Evolutionary conservation across 2,888 invertebrate genomes (phyloP), one percentile per base, ranked within the genome.

Genomic region (Acleris laterana): DNA sequence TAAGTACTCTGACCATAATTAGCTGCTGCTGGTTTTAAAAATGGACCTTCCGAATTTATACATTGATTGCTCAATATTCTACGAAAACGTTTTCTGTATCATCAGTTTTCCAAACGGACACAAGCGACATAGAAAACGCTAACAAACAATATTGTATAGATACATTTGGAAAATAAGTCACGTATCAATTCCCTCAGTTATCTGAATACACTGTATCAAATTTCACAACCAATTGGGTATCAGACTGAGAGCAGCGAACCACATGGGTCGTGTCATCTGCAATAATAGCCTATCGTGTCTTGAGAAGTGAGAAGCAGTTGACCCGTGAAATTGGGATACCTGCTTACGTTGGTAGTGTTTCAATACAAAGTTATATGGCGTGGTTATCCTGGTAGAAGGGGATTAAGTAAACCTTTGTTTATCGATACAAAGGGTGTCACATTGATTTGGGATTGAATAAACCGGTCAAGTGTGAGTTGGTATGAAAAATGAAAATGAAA

Each of bases 281-380:
- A 48, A 53, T 59, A 64, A 53, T 53, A 38, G 58, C 48, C 48
- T 48, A 58, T 51, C 50, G 20, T 19, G 13, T 50, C 61, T 63
- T 52, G 57, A 68, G 60, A 70, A 56, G 62, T 63, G 56, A 68
- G 44, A 68, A 71, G 63, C 69, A 67, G 68, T 69, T 75, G 71
- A 77, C 62, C 77, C 79, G 70, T 77, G 78, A 78, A 78, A 80
- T 78, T 72, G 73, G 73, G 28, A 66, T 70, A 71, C 72, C 76
- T 74, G 75, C 76, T 44, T 59, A 52, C 68, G 62, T 68, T 63
- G 66, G 55, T 52, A 61, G 51, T 63, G 69, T 59, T 49, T n/a
- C 48, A 22, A 22, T 62, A 56, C n/a, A 61, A 51, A 44, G 28
- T 19, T 9, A 38, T 19, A 51, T 20, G 32, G 50, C 16, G 42